Base-by-base conservation (phyloP, 2,888 invertebrate genomes). In the Tuberolachnus salignus region DNA sequence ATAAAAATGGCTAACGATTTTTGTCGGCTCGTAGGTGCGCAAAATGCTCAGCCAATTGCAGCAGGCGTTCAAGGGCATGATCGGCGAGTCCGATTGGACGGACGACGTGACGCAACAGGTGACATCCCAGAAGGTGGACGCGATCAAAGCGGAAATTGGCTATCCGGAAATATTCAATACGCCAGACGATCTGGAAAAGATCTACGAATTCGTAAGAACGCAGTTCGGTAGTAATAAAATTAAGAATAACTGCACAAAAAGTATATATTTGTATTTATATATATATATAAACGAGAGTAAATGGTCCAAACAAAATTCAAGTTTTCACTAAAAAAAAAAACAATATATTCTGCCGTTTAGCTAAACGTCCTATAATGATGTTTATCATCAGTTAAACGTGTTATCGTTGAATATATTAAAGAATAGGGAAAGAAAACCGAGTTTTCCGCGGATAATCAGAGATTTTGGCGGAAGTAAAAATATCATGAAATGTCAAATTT, bases 161-260 rank as follows among this genome's bases (percentile, higher is more conserved):
- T 93, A 91, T 84, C 94, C 94, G 0, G 88, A 90, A 71, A 94
- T 93, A 92, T 86, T 94, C 2, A 88, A 91, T 67, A 88, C 92
- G 82, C 88, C 89, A 34, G 89, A 89, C 0, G 87, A 87, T 72
- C 85, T 94, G 66, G 91, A 94, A 83, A 85, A 87, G 66, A 90
- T 90, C 84, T 94, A 94, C 84, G 85, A 87, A 81, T 91, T 90
- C 57, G 89, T 93, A 49, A 59, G 75, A 6, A 57, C 14, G 19
- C 19, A 23, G 21, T 46, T 34, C 34, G 34, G 14, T n/a, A 64
- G 21, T 49, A 46, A 19, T 64, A 23, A 19, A 9, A 26, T 63
- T 11, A n/a, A 19, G 13, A 34, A 34, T 42, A 4, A 19, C n/a
- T 11, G 4, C n/a, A 63, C 3, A 23, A 13, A 19, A 19, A 34